Percentiles rank a stretch among this genome's conserved stretches.
Evolutionary conservation across 1,140 invertebrate species (phyloP).

Genomic region (Chionoecetes opilio): DNA sequence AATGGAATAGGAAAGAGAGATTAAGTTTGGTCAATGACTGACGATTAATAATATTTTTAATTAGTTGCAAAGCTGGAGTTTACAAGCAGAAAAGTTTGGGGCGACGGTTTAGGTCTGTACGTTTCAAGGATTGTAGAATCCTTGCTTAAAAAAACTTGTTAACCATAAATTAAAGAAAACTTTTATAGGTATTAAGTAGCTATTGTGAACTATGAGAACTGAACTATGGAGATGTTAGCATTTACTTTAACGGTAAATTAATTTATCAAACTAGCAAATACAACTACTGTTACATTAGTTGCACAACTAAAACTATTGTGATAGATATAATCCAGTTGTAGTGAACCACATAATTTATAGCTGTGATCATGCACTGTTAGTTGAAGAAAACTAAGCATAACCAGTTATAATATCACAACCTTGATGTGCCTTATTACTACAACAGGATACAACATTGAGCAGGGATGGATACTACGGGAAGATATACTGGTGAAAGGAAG

Average conservation of each 20-base stretch:
- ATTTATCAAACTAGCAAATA: not conserved
- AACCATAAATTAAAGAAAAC: not conserved
- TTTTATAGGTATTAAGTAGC: not conserved
- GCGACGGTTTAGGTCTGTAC: not conserved
- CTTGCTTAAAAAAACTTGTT: not conserved
- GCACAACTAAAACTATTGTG: not conserved
- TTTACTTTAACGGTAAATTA: not conserved
- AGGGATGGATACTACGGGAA: not conserved
- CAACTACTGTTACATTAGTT: not conserved
- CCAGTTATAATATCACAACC: not conserved
- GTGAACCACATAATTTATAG: not conserved
- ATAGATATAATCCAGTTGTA: not conserved
- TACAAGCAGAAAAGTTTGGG: not conserved
- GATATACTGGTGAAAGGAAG: not conserved
- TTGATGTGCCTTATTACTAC: not conserved
- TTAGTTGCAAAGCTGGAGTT: not conserved
- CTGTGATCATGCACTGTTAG: not conserved
- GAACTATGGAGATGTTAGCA: conserved; percentile 19
- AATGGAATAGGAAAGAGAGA: not conserved
- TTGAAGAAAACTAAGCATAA: not conserved
- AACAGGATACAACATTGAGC: not conserved
- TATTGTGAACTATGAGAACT: not conserved
- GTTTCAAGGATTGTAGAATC: not conserved
- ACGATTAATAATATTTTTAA: not conserved
- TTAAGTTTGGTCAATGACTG: not conserved